Evolutionary conservation across 1,140 invertebrate genomes (phyloP), one percentile per base, ranked within the genome.

Genomic region (Coelopa frigida): DNA sequence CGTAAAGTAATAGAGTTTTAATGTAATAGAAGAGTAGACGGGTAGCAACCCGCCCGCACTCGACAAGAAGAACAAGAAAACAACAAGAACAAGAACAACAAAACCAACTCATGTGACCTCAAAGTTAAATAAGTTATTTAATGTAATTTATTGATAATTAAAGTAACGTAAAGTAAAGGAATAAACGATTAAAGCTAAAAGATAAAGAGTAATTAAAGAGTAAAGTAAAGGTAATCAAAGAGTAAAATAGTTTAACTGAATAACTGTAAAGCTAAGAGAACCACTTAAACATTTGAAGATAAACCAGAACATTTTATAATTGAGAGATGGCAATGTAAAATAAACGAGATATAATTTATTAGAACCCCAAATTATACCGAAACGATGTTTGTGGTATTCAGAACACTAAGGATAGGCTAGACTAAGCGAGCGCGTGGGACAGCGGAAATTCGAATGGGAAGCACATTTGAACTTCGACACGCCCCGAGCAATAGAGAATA

Each of bases 21-120:
- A 46, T 24, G 27, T 29, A 35, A 18, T 44, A 33, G 35, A 44
- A 29, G 43, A 10, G 29, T 42, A 29, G 20, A 41, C 12, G 18
- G 17, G n/a, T n/a, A n/a, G n/a, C n/a, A n/a, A n/a, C n/a, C n/a
- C n/a, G n/a, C n/a, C n/a, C n/a, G n/a, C n/a, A n/a, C n/a, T n/a
- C n/a, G n/a, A 29, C n/a, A 29, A 8, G n/a, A 8, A 27, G 32
- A 47, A 40, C 40, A 44, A 40, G 53, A 56, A 44, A 59, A 56
- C 45, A 59, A 61, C 55, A 53, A 54, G 59, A 60, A 58, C 61
- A 63, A 65, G 65, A 61, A 62, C 59, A 68, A 68, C 61, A 68
- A 64, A 68, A 68, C 64, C 64, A 68, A 68, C 64, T 68, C 64
- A 68, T 68, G 64, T 68, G 64, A 68, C 64, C 64, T 68, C 64